phyloP scores from a whole-genome alignment of 2,888 invertebrate genomes.

The Heteromurus nitidus region DNA sequence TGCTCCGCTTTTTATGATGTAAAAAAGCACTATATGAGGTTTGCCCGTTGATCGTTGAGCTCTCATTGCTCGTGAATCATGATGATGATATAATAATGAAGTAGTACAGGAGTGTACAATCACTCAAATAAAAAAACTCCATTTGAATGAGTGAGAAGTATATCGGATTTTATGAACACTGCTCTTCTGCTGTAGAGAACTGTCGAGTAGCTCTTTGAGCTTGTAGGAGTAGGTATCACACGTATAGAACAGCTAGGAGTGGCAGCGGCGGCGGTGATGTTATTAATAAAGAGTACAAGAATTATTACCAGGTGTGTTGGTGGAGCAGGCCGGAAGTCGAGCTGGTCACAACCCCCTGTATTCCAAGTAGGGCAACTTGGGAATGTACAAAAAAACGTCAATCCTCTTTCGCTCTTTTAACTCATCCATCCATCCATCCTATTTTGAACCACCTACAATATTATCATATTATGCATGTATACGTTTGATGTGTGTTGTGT shows the following conservation, averaged over 20 bases:
- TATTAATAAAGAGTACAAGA: slow-evolving; percentile 36
- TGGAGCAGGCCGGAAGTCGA: slow-evolving; percentile 72
- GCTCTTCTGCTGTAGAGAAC: neutral
- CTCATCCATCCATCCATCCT: slow-evolving; percentile 58
- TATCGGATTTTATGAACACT: slow-evolving; percentile 37
- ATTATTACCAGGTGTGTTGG: slow-evolving; percentile 71
- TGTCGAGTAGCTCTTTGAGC: too few relatives aligned
- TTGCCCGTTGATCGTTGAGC: slow-evolving; percentile 50
- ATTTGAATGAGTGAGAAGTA: neutral
- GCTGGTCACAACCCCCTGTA: slow-evolving; percentile 73
- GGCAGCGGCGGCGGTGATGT: slow-evolving; percentile 17
- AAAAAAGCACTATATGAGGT: slow-evolving; percentile 41
- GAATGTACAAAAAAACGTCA: slow-evolving; percentile 62
- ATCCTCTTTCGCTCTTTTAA: slow-evolving; percentile 55
- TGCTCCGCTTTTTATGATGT: slow-evolving; percentile 52
- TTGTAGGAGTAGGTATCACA: too few relatives aligned
- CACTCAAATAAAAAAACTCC: slow-evolving; percentile 39
- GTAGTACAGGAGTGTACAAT: slow-evolving; percentile 10
- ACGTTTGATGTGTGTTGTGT: slow-evolving; percentile 29
- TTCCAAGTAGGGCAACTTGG: slow-evolving; percentile 69
- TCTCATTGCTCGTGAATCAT: slow-evolving; percentile 31
- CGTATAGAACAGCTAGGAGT: too few relatives aligned
- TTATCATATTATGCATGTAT: slow-evolving; percentile 44
- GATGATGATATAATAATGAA: slow-evolving; percentile 55
- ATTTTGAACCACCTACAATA: slow-evolving; percentile 51